Evolutionary conservation across 64 coral and sea anemone genomes (phyloP), one percentile per base, ranked within the genome.

Genomic region (Pocillopora damicornis): DNA sequence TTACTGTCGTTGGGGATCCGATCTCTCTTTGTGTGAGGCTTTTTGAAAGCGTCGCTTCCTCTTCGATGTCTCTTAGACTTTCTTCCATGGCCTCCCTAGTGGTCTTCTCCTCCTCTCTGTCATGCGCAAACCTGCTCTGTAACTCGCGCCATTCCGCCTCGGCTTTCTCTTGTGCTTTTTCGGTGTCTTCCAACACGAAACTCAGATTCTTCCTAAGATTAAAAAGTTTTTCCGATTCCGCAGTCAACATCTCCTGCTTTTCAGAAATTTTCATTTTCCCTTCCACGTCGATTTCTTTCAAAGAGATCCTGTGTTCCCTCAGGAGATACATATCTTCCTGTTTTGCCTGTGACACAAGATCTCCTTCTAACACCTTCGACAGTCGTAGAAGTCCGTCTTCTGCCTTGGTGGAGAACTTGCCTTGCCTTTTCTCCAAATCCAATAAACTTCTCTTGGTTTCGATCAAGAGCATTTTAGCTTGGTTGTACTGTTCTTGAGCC

Each of bases 251-350:
- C 59, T 93, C 94, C 63, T 97, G 90, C 60, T 93, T 79, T 13
- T 72, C 83, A 1, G 94, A 80, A 16, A 97, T 60, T 58, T 97
- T 87, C 30, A 97, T 37, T 26, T 97, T 97, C 18, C 94, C 97
- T 76, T 99, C 97, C 1, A 87, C 93, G 22, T 90, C 89, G 57
- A 99, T 90, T 74, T 95, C 93, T 58, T 99, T 95, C 15, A 99
- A 80, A 51, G 79, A 60, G 9, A 95, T 81, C 80, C 87, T 88
- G 68, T 75, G 90, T 80, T 95, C 90, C 18, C 83, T 85, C 56
- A 99, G 57, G 13, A 88, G 78, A 73, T 88, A 89, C 73, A 95
- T 73, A 58, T 99, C 91, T n/a, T 84, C 94, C 23, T 83, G 88
- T 79, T 90, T 88, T 73, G 75, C 73, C 36, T 89, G 89, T 7